Conservation (phyloP, 2,888 invertebrate species). For the Malthinus seriepunctatus region DNA sequence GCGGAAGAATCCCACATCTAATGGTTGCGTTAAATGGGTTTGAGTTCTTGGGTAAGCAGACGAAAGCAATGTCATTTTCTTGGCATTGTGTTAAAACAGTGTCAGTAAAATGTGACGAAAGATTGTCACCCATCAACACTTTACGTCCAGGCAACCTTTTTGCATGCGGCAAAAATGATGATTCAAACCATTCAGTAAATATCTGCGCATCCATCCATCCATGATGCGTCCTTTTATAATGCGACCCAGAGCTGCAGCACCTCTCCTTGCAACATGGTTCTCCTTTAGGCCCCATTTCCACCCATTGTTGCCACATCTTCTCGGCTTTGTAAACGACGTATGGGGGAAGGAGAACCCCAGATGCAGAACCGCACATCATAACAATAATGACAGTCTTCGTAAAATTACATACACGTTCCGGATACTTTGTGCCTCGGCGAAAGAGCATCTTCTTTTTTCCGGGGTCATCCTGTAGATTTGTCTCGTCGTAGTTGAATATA, state of each 20-base stretch:
- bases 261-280: too few species aligned
- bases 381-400: not conserved
- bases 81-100: conserved; percentile 12
- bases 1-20: conserved; percentile 38
- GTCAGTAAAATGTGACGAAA: conserved; percentile 28
- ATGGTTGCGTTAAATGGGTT: conserved; percentile 37
- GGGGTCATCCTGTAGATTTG: not conserved
- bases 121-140: conserved; percentile 43
- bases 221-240: not conserved
- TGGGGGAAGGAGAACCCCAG: not conserved
- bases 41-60: conserved; percentile 40
- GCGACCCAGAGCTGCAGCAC: not conserved
- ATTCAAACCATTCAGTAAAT: conserved; percentile 39
- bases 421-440: conserved; percentile 10
- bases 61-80: not conserved
- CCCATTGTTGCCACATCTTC: not conserved
- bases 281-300: not conserved
- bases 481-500: not conserved
- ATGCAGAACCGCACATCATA: not conserved
- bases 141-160: conserved; percentile 35
- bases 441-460: conserved; percentile 2
- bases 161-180: conserved; percentile 3
- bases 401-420: conserved; percentile 10
- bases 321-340: not conserved
- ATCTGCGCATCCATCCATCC: conserved; percentile 33